Base-by-base conservation (phyloP, 2,113 vertebrate species). In the Eublepharis macularius region DNA sequence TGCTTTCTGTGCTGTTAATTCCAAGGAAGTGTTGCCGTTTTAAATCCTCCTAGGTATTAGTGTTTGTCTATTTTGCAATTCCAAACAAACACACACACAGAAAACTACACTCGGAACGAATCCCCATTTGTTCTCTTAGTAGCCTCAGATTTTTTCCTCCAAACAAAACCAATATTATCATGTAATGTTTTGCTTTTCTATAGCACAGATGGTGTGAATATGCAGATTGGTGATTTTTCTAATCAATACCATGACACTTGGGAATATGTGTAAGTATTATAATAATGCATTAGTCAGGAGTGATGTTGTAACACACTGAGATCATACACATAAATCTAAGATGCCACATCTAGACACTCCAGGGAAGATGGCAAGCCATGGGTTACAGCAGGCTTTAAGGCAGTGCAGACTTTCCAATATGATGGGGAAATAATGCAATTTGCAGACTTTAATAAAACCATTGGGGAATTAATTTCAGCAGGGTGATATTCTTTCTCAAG, bases 161-260 rank as follows among this genome's bases (percentile, higher is more conserved):
- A 32, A 95, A 92, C 85, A 88, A 96, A 90, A 95, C 94, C 94
- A 95, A 95, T 92, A 95, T 94, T 95, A 93, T 88, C 92, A 91
- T 94, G 96, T 91, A 73, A 51, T 96, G 95, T 95, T 95, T 95
- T 95, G 91, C 94, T 95, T 94, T 94, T 96, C 94, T 68, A 82
- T 90, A 93, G 96, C 96, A 96, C 97, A 97, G 97, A 98, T 97
- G 97, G 97, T 93, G 95, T 96, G 95, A 97, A 96, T 97, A 97
- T 97, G 97, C 95, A 97, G 96, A 97, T 97, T 96, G 96, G 96
- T 95, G 95, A 96, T 97, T 97, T n/a, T 97, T 97, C 97, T 96
- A 97, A 97, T 97, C 97, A 97, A 97, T 97, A 97, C 94, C 68
- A 92, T 94, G 96, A 93, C 97, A 96, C 96, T 96, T 96, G 97